Evolutionary conservation across 1,140 invertebrate genomes (phyloP).

Genomic region (Akabosia matsudoensis): DNA sequence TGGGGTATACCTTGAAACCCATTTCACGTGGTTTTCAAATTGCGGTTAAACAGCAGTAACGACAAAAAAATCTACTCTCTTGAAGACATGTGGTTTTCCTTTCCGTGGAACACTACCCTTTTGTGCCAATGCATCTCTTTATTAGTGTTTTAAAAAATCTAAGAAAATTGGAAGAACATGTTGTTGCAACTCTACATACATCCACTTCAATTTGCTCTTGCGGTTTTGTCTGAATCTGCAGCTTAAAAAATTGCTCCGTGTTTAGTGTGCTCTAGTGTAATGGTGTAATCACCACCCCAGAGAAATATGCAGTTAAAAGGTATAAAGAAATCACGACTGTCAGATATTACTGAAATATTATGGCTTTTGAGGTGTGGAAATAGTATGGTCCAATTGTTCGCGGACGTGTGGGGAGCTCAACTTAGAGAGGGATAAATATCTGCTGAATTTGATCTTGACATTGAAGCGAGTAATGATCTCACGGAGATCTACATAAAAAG

Average conservation of each 20-base stretch:
- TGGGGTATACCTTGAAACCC: neutral
- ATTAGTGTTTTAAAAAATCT: neutral
- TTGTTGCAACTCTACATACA: neutral
- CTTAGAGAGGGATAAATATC: too few relatives aligned
- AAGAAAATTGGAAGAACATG: neutral
- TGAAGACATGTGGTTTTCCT: conserved; percentile 1
- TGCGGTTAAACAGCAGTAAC: conserved; percentile 11
- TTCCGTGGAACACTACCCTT: neutral
- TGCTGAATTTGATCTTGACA: neutral
- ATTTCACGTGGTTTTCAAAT: conserved; percentile 22
- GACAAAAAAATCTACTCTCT: conserved; percentile 1
- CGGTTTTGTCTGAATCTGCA: neutral
- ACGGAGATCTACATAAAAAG: neutral
- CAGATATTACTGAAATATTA: too few relatives aligned
- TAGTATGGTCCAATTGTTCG: too few relatives aligned
- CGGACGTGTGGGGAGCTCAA: too few relatives aligned
- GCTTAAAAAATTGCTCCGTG: neutral
- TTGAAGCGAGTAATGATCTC: neutral
- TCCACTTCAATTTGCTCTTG: neutral
- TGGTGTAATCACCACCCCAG: neutral
- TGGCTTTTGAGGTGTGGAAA: too few relatives aligned
- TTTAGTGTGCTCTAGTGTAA: neutral
- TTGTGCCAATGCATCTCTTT: neutral
- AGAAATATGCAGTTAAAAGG: neutral
- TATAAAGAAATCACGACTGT: too few relatives aligned